These are phyloP conservation scores for Cyclophora punctaria DNA, from an alignment of 2,888 invertebrate genomes.

Conservation along the genomic window DNA sequence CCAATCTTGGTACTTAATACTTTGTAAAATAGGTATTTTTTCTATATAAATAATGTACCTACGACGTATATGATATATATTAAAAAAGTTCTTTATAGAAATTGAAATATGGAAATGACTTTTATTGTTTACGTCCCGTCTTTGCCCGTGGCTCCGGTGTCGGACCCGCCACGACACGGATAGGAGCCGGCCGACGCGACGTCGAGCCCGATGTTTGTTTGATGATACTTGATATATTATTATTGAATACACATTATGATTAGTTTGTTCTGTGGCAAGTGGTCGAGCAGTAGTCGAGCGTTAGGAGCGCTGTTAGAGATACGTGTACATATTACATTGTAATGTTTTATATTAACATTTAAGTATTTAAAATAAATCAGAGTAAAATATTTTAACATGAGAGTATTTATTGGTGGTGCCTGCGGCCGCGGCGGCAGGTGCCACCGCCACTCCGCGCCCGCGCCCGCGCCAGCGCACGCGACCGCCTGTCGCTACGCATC, in stretches of 20 bases:
- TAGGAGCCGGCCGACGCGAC: too few species aligned
- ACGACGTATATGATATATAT: constrained; percentile 70
- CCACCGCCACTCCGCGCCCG: neutral
- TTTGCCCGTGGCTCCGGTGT: too few species aligned
- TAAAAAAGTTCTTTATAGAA: constrained; percentile 72
- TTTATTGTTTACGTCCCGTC: constrained; percentile 53
- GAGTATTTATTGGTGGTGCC: constrained; percentile 51
- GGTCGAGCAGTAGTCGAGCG: constrained; percentile 1
- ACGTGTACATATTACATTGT: constrained; percentile 51
- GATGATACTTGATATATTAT: too few species aligned
- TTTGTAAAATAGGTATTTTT: constrained; percentile 74
- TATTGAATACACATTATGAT: too few species aligned
- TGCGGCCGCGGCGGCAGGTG: neutral
- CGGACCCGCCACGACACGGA: too few species aligned
- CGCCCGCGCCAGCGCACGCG: neutral
- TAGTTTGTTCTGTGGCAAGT: neutral
- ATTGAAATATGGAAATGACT: constrained; percentile 63
- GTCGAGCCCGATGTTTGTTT: too few species aligned
- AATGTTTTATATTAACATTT: constrained; percentile 66
- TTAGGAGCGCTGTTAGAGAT: constrained; percentile 39
- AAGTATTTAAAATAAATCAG: constrained; percentile 68
- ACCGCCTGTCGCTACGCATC: constrained; percentile 6
- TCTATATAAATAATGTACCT: constrained; percentile 73
- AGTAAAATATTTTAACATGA: constrained; percentile 61
- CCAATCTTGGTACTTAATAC: constrained; percentile 73